These are phyloP conservation scores for Actinia tenebrosa DNA, from an alignment of 64 coral and sea anemone species.

Conservation along the genomic window DNA sequence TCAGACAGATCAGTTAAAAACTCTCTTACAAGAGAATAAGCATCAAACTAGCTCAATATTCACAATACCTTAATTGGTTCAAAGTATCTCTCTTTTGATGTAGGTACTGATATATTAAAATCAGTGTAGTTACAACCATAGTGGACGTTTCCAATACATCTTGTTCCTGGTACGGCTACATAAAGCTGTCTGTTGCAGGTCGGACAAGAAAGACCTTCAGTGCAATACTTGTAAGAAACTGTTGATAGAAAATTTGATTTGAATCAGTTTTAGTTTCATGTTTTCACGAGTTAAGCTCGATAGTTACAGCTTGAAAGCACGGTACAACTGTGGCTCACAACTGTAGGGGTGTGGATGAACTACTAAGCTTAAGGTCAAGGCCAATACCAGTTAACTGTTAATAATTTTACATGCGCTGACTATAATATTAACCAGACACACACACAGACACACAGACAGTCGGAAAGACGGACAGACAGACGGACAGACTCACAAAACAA, in stretches of 20 bases:
- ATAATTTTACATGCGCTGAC: too few species aligned
- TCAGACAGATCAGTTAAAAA: too few species aligned
- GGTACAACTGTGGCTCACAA: too few species aligned
- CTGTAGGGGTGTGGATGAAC: too few species aligned
- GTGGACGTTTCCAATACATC: background rate
- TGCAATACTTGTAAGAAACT: constrained; percentile 12
- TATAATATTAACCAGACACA: too few species aligned
- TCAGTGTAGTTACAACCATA: background rate
- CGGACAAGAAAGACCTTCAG: background rate
- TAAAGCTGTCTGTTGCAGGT: constrained; percentile 10
- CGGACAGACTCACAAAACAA: too few species aligned
- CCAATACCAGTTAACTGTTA: too few species aligned
- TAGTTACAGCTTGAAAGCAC: too few species aligned
- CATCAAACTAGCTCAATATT: background rate
- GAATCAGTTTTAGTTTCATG: background rate
- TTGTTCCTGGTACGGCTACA: background rate
- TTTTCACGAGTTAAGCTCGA: too few species aligned
- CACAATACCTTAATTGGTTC: background rate
- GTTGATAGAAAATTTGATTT: background rate
- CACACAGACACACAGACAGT: too few species aligned
- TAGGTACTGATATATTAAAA: background rate
- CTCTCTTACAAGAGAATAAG: background rate
- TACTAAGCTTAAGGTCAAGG: too few species aligned
- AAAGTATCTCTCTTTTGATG: background rate
- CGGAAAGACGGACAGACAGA: too few species aligned